phyloP scores from a whole-genome alignment of 92 coral and sea anemone genomes.

The Palythoa caribaeorum region DNA sequence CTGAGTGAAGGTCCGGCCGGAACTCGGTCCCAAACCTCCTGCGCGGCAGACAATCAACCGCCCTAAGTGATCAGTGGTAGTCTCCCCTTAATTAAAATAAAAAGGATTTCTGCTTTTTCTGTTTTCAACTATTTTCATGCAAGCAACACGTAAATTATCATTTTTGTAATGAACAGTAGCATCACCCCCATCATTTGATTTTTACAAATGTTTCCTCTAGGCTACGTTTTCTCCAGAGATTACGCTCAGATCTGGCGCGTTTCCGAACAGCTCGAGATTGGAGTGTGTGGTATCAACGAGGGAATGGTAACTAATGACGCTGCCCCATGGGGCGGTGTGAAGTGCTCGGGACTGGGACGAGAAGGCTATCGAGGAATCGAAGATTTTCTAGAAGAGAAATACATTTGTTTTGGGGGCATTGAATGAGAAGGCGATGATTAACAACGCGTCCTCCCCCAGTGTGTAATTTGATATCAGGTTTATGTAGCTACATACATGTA shows the following conservation, averaged over 20 bases:
- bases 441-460: not conserved
- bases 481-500: no score
- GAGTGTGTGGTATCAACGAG: slow-evolving; percentile 61
- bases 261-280: slow-evolving; percentile 56
- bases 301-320: slow-evolving; percentile 63
- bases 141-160: no score
- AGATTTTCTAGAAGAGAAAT: slow-evolving; percentile 62
- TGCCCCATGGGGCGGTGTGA: slow-evolving; percentile 62
- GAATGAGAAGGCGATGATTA: not conserved
- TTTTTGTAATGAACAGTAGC: not conserved
- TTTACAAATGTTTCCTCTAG: slow-evolving; percentile 13
- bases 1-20: no score
- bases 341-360: slow-evolving; percentile 61
- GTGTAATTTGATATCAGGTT: no score
- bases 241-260: slow-evolving; percentile 62
- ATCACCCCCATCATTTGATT: not conserved
- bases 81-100: no score
- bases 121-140: no score
- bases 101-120: no score
- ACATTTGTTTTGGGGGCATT: slow-evolving; percentile 63
- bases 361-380: slow-evolving; percentile 62
- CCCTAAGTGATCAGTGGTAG: no score
- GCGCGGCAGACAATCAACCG: no score
- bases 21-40: no score
- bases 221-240: slow-evolving; percentile 55